Evolutionary conservation across 2,888 invertebrate genomes (phyloP), one percentile per base, ranked within the genome.

Genomic region (Ormyrus pomaceus): DNA sequence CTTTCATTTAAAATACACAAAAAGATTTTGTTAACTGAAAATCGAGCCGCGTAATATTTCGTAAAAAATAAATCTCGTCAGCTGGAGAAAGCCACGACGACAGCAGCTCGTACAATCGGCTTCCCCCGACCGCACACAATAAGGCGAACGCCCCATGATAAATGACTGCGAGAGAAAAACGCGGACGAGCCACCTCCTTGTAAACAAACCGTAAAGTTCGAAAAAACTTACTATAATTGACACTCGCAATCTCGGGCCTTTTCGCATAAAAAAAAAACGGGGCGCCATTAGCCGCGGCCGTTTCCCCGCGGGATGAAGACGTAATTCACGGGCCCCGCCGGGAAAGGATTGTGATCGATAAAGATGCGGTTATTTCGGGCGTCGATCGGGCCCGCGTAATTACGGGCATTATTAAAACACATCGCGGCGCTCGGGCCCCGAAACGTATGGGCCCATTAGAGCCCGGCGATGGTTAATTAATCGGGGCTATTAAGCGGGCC

Each of bases 401-500:
- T 86, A 85, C 84, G 77, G 81, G 84, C 85, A 83, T 85, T 85
- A 86, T 87, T 86, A 86, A 85, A 86, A 84, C 85, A 82, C 84
- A 84, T 85, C 64, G 83, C 45, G 64, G 82, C 83, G 82, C 73
- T 81, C 34, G 50, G 79, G 68, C 59, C 83, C 73, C 82, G 83
- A 87, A 87, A 88, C 85, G 86, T 87, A 88, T 86, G 88, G 79
- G 81, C 85, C 86, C 88, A 87, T 88, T 88, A 88, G 84, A 84
- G 76, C 84, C 50, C 45, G 48, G 86, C 86, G 85, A 85, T 86
- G 87, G 86, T 87, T 89, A 88, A 89, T 89, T 88, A 88, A 89
- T 89, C 88, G 88, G 88, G 86, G 87, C 89, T 87, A 88, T 89
- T 89, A 89, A 87, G 85, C 83, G 83, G 84, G 84, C 72, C 79